Base-by-base conservation (phyloP, 2,888 invertebrate species). In the Drosophila stalkeri region DNA sequence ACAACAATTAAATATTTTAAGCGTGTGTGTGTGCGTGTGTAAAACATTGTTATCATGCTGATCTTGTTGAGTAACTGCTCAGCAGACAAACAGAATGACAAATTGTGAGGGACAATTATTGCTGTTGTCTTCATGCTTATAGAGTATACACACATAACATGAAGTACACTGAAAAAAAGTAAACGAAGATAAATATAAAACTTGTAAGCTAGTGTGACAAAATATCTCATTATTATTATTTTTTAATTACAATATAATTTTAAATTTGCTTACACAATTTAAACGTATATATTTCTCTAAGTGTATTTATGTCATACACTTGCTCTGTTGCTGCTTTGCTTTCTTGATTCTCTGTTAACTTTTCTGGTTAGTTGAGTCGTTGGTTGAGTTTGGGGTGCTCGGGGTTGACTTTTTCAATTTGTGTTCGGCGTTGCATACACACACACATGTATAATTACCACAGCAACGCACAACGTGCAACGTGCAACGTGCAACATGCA, bases 331-430 rank as follows among this genome's bases (percentile, higher is more conserved):
- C 37, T 75, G 66, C 51, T 59, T 63, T 71, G 44, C 64, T 20
- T 43, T 27, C 56, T 57, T 57, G 41, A 27, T 43, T 41, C 47
- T 63, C 55, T 72, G 73, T 64, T 71, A 56, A 49, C 39, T 63
- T 41, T 44, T 56, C 51, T 63, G 81, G 41, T 64, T 76, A 68
- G 74, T 65, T 68, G 51, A 46, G 7, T 23, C 8, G 46, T 9
- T 46, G 46, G 16, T 3, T 23, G 65, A 54, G 44, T 41, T 46
- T 43, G 59, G 76, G 54, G 72, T 43, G 47, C 47, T 51, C 27
- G 49, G 80, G 55, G 76, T 83, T 84, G 71, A 72, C 71, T 87
- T 82, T 87, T 84, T 89, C 88, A 89, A 89, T 89, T 85, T 86
- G 84, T 82, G 86, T 75, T 70, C 87, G 64, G 66, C 72, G 63